Evolutionary conservation across 2,113 vertebrate genomes (phyloP).

Genomic region (Choloepus hoffmanni): DNA sequence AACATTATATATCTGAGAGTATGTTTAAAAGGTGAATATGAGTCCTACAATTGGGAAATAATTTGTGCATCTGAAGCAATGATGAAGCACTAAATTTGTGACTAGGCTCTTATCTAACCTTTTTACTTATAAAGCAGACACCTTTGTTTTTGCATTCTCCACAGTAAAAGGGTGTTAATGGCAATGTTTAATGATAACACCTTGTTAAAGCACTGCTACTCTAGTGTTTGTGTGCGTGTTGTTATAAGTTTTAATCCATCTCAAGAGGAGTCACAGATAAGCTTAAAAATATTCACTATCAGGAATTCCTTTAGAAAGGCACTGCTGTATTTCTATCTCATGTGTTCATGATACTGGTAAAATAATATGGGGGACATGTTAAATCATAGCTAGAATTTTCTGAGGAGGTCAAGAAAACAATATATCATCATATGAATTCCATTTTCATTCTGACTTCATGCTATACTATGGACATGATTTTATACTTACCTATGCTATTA

Average conservation of each 20-base stretch:
- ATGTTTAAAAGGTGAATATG: not conserved
- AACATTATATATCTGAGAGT: rapidly evolving
- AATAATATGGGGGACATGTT: not conserved
- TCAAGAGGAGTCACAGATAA: not conserved
- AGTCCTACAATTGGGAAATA: no score
- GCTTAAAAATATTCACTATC: not conserved
- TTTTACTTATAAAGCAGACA: not conserved
- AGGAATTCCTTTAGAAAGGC: not conserved
- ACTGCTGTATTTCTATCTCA: not conserved
- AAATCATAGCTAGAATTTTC: not conserved
- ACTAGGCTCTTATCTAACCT: not conserved
- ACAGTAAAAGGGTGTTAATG: no score
- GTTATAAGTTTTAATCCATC: not conserved
- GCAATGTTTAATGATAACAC: not conserved
- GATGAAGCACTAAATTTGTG: not conserved
- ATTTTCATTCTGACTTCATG: not conserved
- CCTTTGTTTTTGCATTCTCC: not conserved
- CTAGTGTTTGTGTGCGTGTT: not conserved
- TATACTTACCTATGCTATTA: not conserved
- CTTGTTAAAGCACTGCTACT: not conserved
- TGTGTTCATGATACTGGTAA: not conserved
- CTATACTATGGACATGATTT: not conserved
- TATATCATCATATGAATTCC: not conserved
- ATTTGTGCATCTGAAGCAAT: not conserved
- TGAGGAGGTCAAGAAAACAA: not conserved